These are phyloP conservation scores for Drosophila obscura DNA, from an alignment of 1,140 invertebrate genomes.

Conservation along the genomic window DNA sequence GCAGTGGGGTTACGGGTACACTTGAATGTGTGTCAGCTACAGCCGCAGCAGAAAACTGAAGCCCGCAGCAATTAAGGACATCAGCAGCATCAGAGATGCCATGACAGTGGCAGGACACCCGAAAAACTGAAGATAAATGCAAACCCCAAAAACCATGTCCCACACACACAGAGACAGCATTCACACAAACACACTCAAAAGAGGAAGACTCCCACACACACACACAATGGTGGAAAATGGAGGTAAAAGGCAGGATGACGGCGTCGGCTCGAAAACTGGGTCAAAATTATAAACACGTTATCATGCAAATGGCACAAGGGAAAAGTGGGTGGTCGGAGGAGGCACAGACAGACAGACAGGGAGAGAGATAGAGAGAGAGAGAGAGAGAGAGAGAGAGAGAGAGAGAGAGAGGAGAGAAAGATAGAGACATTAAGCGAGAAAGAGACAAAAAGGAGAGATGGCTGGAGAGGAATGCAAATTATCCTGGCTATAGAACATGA, in stretches of 20 bases:
- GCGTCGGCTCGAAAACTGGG: constrained; percentile 61
- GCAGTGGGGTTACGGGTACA: neutral
- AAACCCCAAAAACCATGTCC: constrained; percentile 50
- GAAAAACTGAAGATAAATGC: constrained; percentile 59
- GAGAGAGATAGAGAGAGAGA: neutral
- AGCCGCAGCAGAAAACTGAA: constrained; percentile 18
- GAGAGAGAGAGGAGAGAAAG: constrained; percentile 2
- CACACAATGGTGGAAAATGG: constrained; percentile 25
- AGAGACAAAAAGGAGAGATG: constrained; percentile 20
- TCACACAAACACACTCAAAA: constrained; percentile 3
- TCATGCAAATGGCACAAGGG: constrained; percentile 74
- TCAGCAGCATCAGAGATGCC: constrained; percentile 47
- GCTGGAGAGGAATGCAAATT: constrained; percentile 59
- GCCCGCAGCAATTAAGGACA: constrained; percentile 77
- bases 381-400: constrained; percentile 14
- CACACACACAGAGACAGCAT: constrained; percentile 29
- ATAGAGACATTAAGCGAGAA: constrained; percentile 37
- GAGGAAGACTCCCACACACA: constrained; percentile 13
- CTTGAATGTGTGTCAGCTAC: constrained; percentile 29
- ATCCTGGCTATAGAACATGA: constrained; percentile 61
- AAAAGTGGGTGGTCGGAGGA: constrained; percentile 2
- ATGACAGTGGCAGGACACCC: constrained; percentile 32
- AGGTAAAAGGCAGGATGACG: constrained; percentile 23
- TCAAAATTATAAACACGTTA: constrained; percentile 82
- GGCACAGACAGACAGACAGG: neutral